Percentiles rank a stretch among this genome's conserved stretches.
Evolutionary conservation across 92 coral and sea anemone species (phyloP).

Genomic region (Micromussa lordhowensis): DNA sequence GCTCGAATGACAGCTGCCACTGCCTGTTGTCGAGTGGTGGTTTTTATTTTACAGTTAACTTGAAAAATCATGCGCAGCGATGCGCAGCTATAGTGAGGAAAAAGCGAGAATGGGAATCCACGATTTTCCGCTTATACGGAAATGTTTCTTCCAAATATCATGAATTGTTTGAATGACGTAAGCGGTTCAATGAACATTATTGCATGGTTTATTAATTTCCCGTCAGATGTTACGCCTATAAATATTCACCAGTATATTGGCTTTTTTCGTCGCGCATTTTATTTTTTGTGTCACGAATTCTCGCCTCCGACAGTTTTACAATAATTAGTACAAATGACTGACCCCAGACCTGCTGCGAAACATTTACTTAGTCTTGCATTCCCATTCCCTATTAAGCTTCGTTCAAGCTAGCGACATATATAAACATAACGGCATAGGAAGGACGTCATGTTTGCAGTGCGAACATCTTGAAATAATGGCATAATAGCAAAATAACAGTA

Average conservation of each 20-base stretch:
- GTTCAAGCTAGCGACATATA: no score
- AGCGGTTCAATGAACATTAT: not conserved
- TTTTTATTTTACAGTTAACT: not conserved
- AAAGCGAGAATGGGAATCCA: not conserved
- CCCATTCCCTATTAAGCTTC: no score
- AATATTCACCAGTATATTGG: not conserved
- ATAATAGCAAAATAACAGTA: no score
- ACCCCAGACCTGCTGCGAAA: not conserved
- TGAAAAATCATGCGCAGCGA: not conserved
- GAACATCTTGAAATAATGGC: no score
- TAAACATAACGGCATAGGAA: no score
- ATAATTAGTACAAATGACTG: not conserved
- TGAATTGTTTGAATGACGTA: slow-evolving; percentile 32
- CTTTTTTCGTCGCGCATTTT: not conserved
- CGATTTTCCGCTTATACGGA: slow-evolving; percentile 7
- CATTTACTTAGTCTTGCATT: not conserved
- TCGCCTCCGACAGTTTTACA: not conserved
- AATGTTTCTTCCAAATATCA: not conserved
- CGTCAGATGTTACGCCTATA: not conserved
- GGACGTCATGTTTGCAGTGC: no score
- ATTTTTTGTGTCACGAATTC: not conserved
- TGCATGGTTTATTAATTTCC: not conserved
- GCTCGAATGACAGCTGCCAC: not conserved
- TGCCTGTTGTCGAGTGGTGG: not conserved
- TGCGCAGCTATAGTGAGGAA: not conserved